Base-by-base conservation (phyloP, 2,797 vertebrate genomes). In the Lycodopsis pacificus region DNA sequence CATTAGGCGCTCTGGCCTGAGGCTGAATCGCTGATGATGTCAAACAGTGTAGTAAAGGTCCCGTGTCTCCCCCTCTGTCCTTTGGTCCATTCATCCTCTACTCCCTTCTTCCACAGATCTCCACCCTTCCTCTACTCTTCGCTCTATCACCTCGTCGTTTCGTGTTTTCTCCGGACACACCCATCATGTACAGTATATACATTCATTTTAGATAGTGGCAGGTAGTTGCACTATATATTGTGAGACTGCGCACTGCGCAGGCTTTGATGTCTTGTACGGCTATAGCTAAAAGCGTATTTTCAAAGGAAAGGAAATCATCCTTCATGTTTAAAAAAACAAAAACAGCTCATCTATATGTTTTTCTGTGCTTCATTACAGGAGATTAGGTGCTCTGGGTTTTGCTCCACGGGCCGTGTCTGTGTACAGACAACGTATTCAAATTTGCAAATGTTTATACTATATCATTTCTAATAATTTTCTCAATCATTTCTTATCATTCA, bases 1-100 rank as follows among this genome's bases (percentile, higher is more conserved):
- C 88, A 92, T 92, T 92, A 89, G 87, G 73, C 9, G 65, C 34
- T 83, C 27, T 83, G 81, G 82, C 91, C 86, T 13, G 57, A 76
- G 89, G 91, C 86, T 79, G 83, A 91, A 86, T 90, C 85, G 81
- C 72, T 81, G 77, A 89, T 86, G 82, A 91, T 91, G 89, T 91
- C 91, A 89, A 82, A 90, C 80, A 89, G 80, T 67, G 74, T 15
- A 83, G 81, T 87, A 86, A 89, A 80, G 85, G 81, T 83, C 71
- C 79, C 79, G 68, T 71, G 63, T 57, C 71, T 40, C 80, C 77
- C 69, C 73, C 70, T 63, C 82, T 38, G 62, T 83, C 74, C 78
- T 71, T 59, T 73, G 51, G 49, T 68, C 67, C 64, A 19, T 65
- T 51, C 65, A 62, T 67, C 70, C 84, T 80, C 66, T 38, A 32